These are phyloP conservation scores for Proctacanthus coquilletti DNA, from an alignment of 1,140 invertebrate species.

Conservation along the genomic window DNA sequence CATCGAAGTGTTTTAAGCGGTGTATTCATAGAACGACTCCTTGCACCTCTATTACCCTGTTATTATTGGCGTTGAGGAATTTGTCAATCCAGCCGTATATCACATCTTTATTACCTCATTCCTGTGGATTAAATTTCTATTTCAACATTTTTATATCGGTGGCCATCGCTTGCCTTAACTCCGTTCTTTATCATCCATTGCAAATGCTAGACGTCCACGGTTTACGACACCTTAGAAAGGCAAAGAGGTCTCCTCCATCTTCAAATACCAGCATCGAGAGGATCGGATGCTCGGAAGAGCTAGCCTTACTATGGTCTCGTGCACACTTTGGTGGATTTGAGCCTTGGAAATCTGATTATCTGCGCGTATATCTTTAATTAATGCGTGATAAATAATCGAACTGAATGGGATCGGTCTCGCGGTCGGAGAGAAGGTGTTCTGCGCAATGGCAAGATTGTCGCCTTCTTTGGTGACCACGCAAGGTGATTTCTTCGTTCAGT, in stretches of 20 bases:
- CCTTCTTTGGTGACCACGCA: neutral
- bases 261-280: neutral
- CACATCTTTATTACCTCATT: neutral
- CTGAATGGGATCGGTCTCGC: neutral
- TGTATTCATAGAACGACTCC: no score
- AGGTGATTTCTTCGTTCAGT: neutral
- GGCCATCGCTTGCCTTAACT: neutral
- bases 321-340: neutral
- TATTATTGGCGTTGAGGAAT: neutral
- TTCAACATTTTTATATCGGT: neutral
- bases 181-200: neutral
- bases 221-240: neutral
- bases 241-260: neutral
- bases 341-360: neutral
- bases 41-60: no score
- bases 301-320: no score
- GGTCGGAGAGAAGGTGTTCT: neutral
- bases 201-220: neutral
- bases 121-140: neutral
- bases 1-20: no score
- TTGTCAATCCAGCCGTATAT: neutral
- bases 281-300: no score
- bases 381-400: conserved; percentile 1
- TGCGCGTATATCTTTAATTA: conserved; percentile 1
- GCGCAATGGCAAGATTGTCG: neutral